These are phyloP conservation scores for Proteles cristata DNA, from an alignment of 2,113 vertebrate species.

Conservation along the genomic window DNA sequence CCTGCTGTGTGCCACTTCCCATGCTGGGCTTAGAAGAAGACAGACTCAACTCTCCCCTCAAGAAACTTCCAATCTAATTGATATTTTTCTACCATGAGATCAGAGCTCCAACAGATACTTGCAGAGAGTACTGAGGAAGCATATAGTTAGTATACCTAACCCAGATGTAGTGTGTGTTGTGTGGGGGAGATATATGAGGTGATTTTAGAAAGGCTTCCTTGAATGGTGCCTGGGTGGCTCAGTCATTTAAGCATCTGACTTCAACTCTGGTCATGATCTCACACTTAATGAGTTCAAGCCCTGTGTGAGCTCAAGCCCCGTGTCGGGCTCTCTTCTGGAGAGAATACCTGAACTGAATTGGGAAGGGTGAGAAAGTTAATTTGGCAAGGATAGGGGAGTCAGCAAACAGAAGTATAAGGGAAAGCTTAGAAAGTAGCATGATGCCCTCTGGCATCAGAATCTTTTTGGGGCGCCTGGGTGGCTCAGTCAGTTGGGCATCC, in stretches of 20 bases:
- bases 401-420: neutral
- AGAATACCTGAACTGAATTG: neutral
- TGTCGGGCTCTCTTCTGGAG: neutral
- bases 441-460: neutral
- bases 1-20: neutral
- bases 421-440: neutral
- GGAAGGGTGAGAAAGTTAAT: neutral
- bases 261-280: too few species aligned
- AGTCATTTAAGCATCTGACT: too few species aligned
- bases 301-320: too few species aligned
- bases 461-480: neutral
- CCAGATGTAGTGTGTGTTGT: neutral
- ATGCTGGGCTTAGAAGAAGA: neutral
- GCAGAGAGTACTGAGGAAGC: neutral
- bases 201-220: slow-evolving; percentile 31
- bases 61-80: neutral
- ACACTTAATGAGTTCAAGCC: too few species aligned
- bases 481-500: too few species aligned
- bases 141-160: neutral
- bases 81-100: neutral
- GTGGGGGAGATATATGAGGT: neutral
- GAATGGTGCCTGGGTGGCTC: neutral
- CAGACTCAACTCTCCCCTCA: neutral
- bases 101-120: neutral
- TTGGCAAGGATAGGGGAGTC: neutral